A percentile compares a stretch with the other conserved stretches of the same genome.
Evolutionary conservation across 2,888 invertebrate genomes (phyloP).

Genomic region (Cremastinae sp.): DNA sequence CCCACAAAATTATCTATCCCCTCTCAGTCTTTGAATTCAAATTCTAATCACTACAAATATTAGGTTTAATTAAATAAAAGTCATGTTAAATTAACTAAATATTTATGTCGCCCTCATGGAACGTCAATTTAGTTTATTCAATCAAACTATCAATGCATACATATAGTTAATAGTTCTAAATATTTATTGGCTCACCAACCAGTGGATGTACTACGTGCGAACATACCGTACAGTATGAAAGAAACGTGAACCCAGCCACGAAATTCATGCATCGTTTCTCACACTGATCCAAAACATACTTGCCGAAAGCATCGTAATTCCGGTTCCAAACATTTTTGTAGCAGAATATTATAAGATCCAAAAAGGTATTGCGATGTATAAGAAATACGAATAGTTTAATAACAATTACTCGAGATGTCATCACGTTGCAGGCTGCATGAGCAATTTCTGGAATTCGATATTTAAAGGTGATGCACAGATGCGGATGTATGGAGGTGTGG

Average conservation of each 20-base stretch:
- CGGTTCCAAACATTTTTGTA: constrained; percentile 57
- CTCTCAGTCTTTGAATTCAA: no score
- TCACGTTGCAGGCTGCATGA: constrained; percentile 57
- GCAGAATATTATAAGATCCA: constrained; percentile 55
- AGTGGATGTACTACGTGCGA: constrained; percentile 51
- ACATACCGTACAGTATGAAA: constrained; percentile 58
- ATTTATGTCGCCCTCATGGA: no score
- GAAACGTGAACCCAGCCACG: constrained; percentile 52
- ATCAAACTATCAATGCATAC: no score
- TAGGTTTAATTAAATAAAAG: no score
- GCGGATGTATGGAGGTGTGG: no score
- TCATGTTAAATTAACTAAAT: no score
- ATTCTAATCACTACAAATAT: no score
- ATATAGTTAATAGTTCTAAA: no score
- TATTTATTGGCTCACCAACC: constrained; percentile 45
- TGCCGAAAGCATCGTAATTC: constrained; percentile 47
- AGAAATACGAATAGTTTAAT: constrained; percentile 52
- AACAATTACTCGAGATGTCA: constrained; percentile 57
- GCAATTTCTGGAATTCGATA: constrained; percentile 49
- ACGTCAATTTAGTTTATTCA: no score
- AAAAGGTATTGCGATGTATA: constrained; percentile 46
- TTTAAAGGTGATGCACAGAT: no score
- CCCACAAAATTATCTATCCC: no score
- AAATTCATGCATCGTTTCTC: constrained; percentile 53
- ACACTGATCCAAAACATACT: constrained; percentile 37